Conservation (phyloP, 2,113 vertebrate genomes). For the Mus pahari region DNA sequence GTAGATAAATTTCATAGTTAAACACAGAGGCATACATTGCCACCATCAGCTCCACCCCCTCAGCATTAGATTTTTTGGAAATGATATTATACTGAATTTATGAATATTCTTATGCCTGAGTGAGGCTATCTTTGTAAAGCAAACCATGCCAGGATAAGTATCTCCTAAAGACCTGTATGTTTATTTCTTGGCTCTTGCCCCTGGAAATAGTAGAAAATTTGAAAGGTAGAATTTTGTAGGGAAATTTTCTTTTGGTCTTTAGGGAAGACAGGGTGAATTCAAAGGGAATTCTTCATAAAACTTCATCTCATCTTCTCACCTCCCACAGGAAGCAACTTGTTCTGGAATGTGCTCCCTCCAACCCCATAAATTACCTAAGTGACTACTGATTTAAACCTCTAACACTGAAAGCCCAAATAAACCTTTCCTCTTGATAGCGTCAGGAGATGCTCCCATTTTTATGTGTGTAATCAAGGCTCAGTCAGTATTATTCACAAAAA, state of each 20-base stretch:
- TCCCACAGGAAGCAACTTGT: not conserved
- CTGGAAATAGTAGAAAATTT: not conserved
- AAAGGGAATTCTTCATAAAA: not conserved
- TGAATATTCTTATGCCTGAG: not conserved
- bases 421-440: not conserved
- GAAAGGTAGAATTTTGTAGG: not conserved
- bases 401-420: not conserved
- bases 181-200: not conserved
- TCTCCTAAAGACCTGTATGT: not conserved
- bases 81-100: not conserved
- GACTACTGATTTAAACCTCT: not conserved
- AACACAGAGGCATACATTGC: not conserved
- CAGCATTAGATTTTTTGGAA: not conserved
- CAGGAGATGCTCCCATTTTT: not conserved
- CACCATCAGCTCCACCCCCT: no score
- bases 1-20: not conserved
- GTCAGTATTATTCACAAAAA: not conserved
- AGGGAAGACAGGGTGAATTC: not conserved
- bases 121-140: not conserved
- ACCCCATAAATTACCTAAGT: fast-evolving
- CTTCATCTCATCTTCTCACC: not conserved
- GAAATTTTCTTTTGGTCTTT: not conserved
- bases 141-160: not conserved
- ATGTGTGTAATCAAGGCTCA: not conserved
- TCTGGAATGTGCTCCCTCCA: no score